phyloP scores from a whole-genome alignment of 1,140 invertebrate species.

The Myzus persicae region DNA sequence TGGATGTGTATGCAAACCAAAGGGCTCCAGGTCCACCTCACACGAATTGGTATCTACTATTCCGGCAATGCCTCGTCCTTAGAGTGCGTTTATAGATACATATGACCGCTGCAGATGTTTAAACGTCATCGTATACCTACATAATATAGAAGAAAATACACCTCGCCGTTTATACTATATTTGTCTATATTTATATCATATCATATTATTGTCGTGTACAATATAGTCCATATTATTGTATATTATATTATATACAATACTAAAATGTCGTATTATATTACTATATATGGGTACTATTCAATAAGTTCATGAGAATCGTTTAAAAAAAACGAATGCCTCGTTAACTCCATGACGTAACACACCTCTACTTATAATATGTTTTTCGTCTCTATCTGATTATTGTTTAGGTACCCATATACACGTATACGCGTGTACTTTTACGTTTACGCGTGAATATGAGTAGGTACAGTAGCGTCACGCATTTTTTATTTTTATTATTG shows the following conservation, averaged over 20 bases:
- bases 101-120: not conserved
- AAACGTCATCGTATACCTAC: not conserved
- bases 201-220: not conserved
- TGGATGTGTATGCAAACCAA: conserved; percentile 88
- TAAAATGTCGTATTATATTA: not conserved
- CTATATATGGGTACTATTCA: not conserved
- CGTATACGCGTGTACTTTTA: too few relatives aligned
- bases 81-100: too few relatives aligned
- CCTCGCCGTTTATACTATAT: not conserved
- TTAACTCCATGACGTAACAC: not conserved
- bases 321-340: not conserved
- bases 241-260: not conserved
- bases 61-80: conserved; percentile 46
- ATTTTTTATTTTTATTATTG: not conserved
- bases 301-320: not conserved
- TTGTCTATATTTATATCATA: not conserved
- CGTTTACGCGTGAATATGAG: not conserved
- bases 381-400: not conserved
- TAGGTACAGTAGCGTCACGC: not conserved
- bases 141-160: not conserved
- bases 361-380: not conserved
- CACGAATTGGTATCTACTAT: conserved; percentile 46
- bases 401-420: not conserved
- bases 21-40: conserved; percentile 68
- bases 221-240: not conserved